Conservation (phyloP, 2,113 vertebrate genomes). For the Phrynosoma blainvillii region DNA sequence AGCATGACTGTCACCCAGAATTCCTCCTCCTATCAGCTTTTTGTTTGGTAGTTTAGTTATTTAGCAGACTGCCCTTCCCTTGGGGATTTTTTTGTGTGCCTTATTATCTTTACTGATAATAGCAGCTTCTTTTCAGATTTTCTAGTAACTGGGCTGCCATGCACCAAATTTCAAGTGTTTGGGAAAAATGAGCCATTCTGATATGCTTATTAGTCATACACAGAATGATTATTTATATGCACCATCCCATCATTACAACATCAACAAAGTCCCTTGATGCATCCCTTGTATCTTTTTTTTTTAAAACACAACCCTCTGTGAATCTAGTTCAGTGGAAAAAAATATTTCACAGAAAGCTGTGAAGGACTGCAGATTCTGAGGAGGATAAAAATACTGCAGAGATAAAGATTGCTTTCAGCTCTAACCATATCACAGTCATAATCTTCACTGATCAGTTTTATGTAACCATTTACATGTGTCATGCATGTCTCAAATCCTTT, state of each 20-base stretch:
- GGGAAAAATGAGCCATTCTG: not conserved
- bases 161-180: not conserved
- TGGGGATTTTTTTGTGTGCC: not conserved
- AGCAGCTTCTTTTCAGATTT: not conserved
- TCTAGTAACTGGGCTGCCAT: not conserved
- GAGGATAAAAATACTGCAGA: not conserved
- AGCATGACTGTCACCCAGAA: not conserved
- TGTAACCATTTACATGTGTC: accelerated
- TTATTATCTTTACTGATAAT: not conserved
- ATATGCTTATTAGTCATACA: not conserved
- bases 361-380: not conserved
- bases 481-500: not conserved
- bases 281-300: not conserved
- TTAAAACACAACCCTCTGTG: not conserved
- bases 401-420: accelerated
- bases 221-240: not conserved
- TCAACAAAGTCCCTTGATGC: not conserved
- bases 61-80: not conserved
- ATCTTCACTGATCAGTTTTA: constrained; percentile 15
- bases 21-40: not conserved
- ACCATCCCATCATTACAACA: not conserved
- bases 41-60: not conserved
- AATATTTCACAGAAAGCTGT: not conserved
- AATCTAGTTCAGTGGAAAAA: not conserved
- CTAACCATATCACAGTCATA: constrained; percentile 1